Evolutionary conservation across 1,140 invertebrate genomes (phyloP).

Genomic region (Whitmania pigra): DNA sequence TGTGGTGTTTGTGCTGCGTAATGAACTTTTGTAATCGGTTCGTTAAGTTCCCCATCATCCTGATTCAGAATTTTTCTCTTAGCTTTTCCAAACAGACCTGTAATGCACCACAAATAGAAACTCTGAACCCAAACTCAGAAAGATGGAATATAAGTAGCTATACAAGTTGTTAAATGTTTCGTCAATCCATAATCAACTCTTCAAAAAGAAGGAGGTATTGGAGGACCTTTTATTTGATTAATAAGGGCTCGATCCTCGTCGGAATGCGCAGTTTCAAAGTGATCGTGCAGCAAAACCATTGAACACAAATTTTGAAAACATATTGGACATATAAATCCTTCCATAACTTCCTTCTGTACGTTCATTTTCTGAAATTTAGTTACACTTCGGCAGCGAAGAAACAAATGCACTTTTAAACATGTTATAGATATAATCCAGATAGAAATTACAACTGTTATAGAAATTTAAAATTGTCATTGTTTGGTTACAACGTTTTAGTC

Average conservation of each 20-base stretch:
- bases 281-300: conserved; percentile 62
- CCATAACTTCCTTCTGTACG: conserved; percentile 51
- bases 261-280: conserved; percentile 70
- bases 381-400: too few species aligned
- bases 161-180: background rate
- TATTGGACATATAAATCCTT: conserved; percentile 85
- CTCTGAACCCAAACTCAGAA: conserved; percentile 17
- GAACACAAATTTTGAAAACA: conserved; percentile 77
- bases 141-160: conserved; percentile 21
- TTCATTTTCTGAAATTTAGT: too few species aligned
- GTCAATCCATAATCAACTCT: background rate
- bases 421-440: too few species aligned
- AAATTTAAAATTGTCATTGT: too few species aligned
- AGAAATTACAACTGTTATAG: too few species aligned
- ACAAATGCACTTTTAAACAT: too few species aligned
- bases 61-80: conserved; percentile 74
- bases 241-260: conserved; percentile 72
- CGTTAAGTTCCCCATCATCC: conserved; percentile 41
- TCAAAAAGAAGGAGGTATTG: background rate
- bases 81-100: conserved; percentile 70
- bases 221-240: conserved; percentile 69
- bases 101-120: background rate
- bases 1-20: conserved; percentile 6
- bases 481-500: too few species aligned
- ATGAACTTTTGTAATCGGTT: conserved; percentile 4